Percentiles rank a stretch among this genome's conserved stretches.
These are phyloP conservation scores for Selenia dentaria DNA, from an alignment of 2,888 invertebrate genomes.

Conservation along the genomic window DNA sequence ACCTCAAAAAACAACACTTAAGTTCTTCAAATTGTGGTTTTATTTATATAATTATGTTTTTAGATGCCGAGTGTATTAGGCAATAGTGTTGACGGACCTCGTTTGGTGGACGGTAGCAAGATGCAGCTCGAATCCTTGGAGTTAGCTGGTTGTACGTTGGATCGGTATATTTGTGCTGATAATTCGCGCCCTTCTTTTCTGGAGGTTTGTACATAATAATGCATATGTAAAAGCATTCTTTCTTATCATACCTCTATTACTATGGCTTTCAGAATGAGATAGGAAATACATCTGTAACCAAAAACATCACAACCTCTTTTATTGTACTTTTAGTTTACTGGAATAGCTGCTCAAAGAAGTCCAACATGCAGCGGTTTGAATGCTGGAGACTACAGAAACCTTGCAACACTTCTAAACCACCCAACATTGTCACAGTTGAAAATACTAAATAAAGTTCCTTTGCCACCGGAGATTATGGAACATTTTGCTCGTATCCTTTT, in stretches of 20 bases:
- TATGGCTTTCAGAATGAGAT: no score
- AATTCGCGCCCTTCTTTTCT: constrained; percentile 89
- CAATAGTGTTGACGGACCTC: constrained; percentile 58
- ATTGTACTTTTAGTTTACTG: constrained; percentile 86
- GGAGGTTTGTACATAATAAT: constrained; percentile 68
- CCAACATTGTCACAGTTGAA: constrained; percentile 91
- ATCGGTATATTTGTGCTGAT: constrained; percentile 89
- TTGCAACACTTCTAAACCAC: constrained; percentile 88
- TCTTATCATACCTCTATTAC: no score
- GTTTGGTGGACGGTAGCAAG: constrained; percentile 61
- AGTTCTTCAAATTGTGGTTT: no score
- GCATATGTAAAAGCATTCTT: no score
- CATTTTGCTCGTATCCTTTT: constrained; percentile 97
- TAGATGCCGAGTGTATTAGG: constrained; percentile 72
- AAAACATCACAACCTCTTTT: constrained; percentile 11
- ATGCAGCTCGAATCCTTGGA: constrained; percentile 88
- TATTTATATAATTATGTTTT: constrained; percentile 46
- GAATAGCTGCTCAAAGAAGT: constrained; percentile 87
- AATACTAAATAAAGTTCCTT: constrained; percentile 92
- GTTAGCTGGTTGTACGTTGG: constrained; percentile 91
- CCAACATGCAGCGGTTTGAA: constrained; percentile 95
- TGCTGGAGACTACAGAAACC: constrained; percentile 95
- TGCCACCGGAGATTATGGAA: constrained; percentile 97
- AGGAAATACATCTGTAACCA: not conserved
- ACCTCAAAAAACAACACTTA: no score